Conservation (phyloP, 2,888 invertebrate species). For the Polymixis lichenea region DNA sequence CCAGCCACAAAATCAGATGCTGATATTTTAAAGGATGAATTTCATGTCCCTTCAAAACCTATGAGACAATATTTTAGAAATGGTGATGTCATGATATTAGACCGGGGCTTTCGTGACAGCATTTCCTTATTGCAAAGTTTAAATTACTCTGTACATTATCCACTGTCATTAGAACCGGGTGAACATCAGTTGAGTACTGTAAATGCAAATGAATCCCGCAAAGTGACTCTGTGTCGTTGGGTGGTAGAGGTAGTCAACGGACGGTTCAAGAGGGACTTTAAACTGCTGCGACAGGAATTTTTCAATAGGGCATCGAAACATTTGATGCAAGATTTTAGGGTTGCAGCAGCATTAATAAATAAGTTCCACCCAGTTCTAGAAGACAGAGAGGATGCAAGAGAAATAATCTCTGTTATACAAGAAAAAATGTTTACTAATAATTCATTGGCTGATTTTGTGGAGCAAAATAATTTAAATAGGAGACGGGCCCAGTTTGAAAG, state of each 20-base stretch:
- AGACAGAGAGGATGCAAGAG: conserved; percentile 24
- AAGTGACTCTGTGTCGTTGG: conserved; percentile 4
- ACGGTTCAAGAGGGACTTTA: conserved; percentile 24
- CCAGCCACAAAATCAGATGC: too few species aligned
- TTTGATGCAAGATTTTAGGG: conserved; percentile 22
- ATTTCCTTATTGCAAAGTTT: not conserved
- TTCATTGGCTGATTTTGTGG: conserved; percentile 1
- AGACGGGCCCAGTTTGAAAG: not conserved
- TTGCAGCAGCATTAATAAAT: conserved; percentile 34
- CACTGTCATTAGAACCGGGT: conserved; percentile 4
- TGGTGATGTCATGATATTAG: not conserved
- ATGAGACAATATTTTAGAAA: not conserved
- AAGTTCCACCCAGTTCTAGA: conserved; percentile 20
- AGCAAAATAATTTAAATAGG: conserved; percentile 9
- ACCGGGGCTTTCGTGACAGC: not conserved
- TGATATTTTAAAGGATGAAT: too few species aligned
- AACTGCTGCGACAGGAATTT: conserved; percentile 33
- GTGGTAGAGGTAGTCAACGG: conserved; percentile 10
- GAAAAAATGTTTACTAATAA: not conserved
- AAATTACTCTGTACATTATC: conserved; percentile 1
- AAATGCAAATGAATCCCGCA: conserved; percentile 1
- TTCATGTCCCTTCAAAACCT: too few species aligned
- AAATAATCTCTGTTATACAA: conserved; percentile 12
- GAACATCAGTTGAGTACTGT: conserved; percentile 15
- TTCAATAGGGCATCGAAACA: conserved; percentile 21